Percentiles rank a stretch among this genome's conserved stretches.
Evolutionary conservation across 2,888 invertebrate species (phyloP).

Genomic region (Eupsilia transversa): DNA sequence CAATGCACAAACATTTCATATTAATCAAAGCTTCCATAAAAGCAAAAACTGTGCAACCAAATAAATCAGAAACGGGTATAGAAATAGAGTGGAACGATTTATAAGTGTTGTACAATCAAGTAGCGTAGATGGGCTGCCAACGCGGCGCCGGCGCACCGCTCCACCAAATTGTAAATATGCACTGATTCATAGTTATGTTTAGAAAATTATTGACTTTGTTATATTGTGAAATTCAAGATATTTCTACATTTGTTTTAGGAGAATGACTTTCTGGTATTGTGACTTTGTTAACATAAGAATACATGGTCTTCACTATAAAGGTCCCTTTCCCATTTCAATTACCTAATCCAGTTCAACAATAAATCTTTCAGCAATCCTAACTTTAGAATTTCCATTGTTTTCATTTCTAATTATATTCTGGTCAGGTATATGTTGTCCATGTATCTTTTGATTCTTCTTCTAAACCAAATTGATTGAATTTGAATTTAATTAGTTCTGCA

Average conservation of each 20-base stretch:
- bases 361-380: background rate
- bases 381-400: background rate
- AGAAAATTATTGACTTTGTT: constrained; percentile 72
- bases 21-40: constrained; percentile 58
- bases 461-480: background rate
- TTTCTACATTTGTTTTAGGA: constrained; percentile 51
- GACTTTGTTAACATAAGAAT: background rate
- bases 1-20: constrained; percentile 27
- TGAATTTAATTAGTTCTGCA: too few relatives aligned
- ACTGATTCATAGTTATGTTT: constrained; percentile 77
- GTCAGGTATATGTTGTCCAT: background rate
- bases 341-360: background rate
- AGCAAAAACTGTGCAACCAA: constrained; percentile 59
- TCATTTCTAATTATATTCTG: background rate
- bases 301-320: background rate
- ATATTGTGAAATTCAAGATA: constrained; percentile 54
- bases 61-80: constrained; percentile 62
- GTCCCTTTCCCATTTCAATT: background rate
- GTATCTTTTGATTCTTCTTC: background rate
- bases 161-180: constrained; percentile 70
- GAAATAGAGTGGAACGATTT: constrained; percentile 64
- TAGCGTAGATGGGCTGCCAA: constrained; percentile 64
- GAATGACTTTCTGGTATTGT: constrained; percentile 10
- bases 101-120: constrained; percentile 62
- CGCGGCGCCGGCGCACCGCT: constrained; percentile 68